Evolutionary conservation across 2,113 vertebrate species (phyloP).

Genomic region (Lontra canadensis): DNA sequence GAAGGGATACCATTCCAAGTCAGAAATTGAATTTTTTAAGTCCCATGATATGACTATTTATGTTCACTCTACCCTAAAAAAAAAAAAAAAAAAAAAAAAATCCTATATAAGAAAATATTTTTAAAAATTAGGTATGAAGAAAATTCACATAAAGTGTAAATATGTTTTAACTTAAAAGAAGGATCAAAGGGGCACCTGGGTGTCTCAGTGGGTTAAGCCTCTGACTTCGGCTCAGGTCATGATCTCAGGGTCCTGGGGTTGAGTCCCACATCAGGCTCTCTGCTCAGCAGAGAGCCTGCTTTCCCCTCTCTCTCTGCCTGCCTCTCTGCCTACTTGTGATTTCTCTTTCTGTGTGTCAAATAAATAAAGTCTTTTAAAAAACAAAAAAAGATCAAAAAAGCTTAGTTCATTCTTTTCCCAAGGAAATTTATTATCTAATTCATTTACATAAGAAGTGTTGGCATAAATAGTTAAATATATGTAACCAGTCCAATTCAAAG

Average conservation of each 20-base stretch:
- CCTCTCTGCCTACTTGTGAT: too few relatives aligned
- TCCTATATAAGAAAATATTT: background rate
- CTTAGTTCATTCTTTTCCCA: background rate
- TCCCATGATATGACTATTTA: background rate
- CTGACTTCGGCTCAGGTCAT: too few relatives aligned
- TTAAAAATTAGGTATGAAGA: background rate
- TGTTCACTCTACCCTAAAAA: too few relatives aligned
- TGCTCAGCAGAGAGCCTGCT: too few relatives aligned
- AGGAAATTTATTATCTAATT: background rate
- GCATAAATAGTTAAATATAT: constrained; percentile 4
- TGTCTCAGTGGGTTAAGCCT: too few relatives aligned
- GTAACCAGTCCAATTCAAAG: background rate
- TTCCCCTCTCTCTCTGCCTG: too few relatives aligned
- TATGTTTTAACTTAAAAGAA: background rate
- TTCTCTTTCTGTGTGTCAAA: too few relatives aligned
- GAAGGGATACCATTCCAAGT: background rate
- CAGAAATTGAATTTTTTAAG: background rate
- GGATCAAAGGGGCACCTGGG: background rate
- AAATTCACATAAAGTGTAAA: background rate
- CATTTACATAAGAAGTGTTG: background rate
- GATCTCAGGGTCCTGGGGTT: too few relatives aligned
- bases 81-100: background rate
- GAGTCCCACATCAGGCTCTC: too few relatives aligned
- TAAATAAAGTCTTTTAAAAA: too few relatives aligned
- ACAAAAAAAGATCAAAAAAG: background rate